These are phyloP conservation scores for Craniophora ligustri DNA, from an alignment of 2,888 invertebrate species.

Conservation along the genomic window DNA sequence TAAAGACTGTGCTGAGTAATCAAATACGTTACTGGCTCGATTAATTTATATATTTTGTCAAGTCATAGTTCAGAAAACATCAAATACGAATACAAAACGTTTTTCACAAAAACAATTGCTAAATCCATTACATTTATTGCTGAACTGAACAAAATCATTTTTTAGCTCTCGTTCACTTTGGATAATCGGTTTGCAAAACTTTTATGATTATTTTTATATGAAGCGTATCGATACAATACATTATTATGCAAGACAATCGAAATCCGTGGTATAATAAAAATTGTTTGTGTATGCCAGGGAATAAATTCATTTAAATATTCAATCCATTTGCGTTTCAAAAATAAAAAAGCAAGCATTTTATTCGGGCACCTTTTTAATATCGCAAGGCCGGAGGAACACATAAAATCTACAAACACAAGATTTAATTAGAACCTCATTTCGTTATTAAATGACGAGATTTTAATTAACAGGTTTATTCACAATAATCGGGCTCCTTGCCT, in stretches of 20 bases:
- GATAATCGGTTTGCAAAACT: slow-evolving; percentile 8
- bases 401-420: background rate
- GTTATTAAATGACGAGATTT: slow-evolving; percentile 8
- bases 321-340: background rate
- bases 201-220: background rate
- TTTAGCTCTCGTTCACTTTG: slow-evolving; percentile 1
- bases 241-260: background rate
- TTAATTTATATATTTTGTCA: no score
- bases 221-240: no score
- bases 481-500: slow-evolving; percentile 1
- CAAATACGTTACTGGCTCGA: no score
- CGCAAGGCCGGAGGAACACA: background rate
- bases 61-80: no score
- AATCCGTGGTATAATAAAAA: slow-evolving; percentile 4
- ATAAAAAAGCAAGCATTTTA: slow-evolving; percentile 1
- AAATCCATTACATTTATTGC: background rate
- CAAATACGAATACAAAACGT: no score
- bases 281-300: background rate
- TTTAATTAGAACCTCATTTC: background rate
- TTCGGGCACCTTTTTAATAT: background rate
- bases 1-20: no score
- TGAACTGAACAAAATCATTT: background rate
- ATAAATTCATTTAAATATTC: slow-evolving; percentile 11
- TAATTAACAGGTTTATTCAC: slow-evolving; percentile 22
- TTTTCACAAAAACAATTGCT: no score